phyloP scores from a whole-genome alignment of 2,888 invertebrate species.

The Panopea generosa region DNA sequence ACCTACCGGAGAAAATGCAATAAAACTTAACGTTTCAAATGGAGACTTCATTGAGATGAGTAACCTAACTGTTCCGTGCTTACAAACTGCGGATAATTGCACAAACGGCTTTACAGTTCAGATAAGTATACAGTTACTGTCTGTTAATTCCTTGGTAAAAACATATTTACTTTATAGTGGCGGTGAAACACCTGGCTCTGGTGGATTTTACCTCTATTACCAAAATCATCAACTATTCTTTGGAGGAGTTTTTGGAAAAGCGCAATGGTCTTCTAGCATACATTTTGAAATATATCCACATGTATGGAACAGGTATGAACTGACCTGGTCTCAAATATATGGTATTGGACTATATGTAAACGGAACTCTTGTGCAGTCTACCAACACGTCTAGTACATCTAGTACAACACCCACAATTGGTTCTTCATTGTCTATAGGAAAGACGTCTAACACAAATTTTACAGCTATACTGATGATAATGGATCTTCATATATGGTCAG shows the following conservation, averaged over 20 bases:
- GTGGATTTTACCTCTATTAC: constrained; percentile 19
- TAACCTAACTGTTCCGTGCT: constrained; percentile 65
- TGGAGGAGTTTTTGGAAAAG: constrained; percentile 10
- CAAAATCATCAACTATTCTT: neutral
- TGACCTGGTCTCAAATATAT: constrained; percentile 26
- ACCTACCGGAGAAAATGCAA: constrained; percentile 52
- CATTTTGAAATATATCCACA: constrained; percentile 18
- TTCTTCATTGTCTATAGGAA: constrained; percentile 10
- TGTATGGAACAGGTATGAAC: constrained; percentile 34
- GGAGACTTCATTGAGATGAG: constrained; percentile 69
- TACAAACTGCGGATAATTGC: constrained; percentile 67
- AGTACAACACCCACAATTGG: neutral
- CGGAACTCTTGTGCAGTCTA: constrained; percentile 15
- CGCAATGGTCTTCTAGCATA: constrained; percentile 6
- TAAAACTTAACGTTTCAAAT: constrained; percentile 59
- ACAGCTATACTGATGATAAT: neutral
- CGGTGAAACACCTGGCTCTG: constrained; percentile 46
- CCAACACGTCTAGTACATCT: neutral
- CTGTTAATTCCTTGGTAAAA: constrained; percentile 56
- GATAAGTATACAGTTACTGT: constrained; percentile 63
- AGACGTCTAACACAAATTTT: neutral
- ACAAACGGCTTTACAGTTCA: constrained; percentile 68
- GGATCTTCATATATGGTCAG: constrained; percentile 1
- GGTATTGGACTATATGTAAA: constrained; percentile 29
- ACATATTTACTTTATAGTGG: constrained; percentile 73